phyloP scores from a whole-genome alignment of 2,888 invertebrate genomes.

The Aphidoletes aphidimyza region DNA sequence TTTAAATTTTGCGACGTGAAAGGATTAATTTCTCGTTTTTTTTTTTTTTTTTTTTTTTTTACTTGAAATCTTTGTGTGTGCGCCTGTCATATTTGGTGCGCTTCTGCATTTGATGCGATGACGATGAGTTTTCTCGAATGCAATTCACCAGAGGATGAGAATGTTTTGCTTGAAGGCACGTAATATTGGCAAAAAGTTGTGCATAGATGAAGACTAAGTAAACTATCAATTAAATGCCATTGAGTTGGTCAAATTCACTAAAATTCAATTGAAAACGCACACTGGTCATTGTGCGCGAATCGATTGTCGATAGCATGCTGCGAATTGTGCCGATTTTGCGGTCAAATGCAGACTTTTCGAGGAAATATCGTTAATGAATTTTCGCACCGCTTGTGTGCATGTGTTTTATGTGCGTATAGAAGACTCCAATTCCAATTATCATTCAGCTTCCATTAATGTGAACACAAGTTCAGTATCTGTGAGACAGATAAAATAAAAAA shows the following conservation, averaged over 20 bases:
- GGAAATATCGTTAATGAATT: neutral
- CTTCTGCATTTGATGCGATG: too few species aligned
- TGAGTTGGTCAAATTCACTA: neutral
- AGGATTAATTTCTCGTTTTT: neutral
- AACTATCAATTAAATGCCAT: constrained; percentile 12
- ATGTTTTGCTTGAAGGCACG: neutral
- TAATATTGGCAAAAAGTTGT: neutral
- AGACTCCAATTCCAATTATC: too few species aligned
- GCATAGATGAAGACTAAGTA: neutral
- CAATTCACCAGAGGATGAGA: neutral
- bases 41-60: neutral
- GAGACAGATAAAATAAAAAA: too few species aligned
- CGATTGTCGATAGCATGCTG: neutral
- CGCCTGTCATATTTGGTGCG: too few species aligned
- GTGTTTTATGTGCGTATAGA: too few species aligned
- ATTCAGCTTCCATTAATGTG: neutral
- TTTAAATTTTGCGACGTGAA: neutral
- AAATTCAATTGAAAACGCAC: neutral
- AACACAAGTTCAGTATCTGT: neutral
- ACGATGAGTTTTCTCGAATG: too few species aligned
- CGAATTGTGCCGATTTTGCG: neutral
- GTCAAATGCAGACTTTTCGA: neutral
- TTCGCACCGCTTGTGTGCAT: neutral
- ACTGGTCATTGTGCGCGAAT: neutral
- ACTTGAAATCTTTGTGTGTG: too few species aligned